A percentile compares a stretch with the other conserved stretches of the same genome.
Evolutionary conservation across 2,888 invertebrate species (phyloP).

Genomic region (Elysia crispata): DNA sequence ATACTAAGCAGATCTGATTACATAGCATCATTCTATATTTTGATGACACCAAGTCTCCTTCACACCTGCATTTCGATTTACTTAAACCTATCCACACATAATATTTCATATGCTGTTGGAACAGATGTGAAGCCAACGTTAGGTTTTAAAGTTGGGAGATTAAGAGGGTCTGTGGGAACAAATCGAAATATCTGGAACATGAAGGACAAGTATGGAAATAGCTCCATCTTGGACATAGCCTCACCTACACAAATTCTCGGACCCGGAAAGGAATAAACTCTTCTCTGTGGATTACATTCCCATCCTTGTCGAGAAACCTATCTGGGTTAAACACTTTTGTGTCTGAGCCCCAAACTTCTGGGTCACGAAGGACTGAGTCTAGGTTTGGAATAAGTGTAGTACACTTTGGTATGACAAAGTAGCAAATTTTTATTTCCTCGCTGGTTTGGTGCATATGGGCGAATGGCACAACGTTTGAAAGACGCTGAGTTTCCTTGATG

Average conservation of each 20-base stretch:
- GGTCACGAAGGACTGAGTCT: slow-evolving; percentile 61
- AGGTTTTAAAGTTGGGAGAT: slow-evolving; percentile 18
- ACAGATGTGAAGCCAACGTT: slow-evolving; percentile 14
- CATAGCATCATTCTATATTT: too few species aligned
- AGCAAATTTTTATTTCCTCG: slow-evolving; percentile 61
- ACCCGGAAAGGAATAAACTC: slow-evolving; percentile 56
- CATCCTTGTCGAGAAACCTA: slow-evolving; percentile 58
- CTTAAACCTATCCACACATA: slow-evolving; percentile 3
- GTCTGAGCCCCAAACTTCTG: slow-evolving; percentile 57
- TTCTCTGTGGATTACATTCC: slow-evolving; percentile 44
- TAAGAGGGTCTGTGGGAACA: slow-evolving; percentile 31
- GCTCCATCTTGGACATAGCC: slow-evolving; percentile 36
- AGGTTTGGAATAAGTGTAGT: slow-evolving; percentile 60
- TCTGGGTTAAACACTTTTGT: slow-evolving; percentile 60
- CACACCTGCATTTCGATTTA: background rate
- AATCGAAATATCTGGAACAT: slow-evolving; percentile 42
- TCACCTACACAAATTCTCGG: slow-evolving; percentile 42
- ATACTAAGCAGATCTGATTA: too few species aligned
- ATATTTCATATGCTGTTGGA: slow-evolving; percentile 25
- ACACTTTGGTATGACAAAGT: slow-evolving; percentile 67
- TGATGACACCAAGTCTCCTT: too few species aligned
- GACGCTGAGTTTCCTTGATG: too few species aligned
- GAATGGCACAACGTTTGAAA: too few species aligned
- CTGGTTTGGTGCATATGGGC: background rate
- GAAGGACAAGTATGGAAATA: slow-evolving; percentile 39